Base-by-base conservation (phyloP, 92 coral and sea anemone species). In the Desmophyllum pertusum region DNA sequence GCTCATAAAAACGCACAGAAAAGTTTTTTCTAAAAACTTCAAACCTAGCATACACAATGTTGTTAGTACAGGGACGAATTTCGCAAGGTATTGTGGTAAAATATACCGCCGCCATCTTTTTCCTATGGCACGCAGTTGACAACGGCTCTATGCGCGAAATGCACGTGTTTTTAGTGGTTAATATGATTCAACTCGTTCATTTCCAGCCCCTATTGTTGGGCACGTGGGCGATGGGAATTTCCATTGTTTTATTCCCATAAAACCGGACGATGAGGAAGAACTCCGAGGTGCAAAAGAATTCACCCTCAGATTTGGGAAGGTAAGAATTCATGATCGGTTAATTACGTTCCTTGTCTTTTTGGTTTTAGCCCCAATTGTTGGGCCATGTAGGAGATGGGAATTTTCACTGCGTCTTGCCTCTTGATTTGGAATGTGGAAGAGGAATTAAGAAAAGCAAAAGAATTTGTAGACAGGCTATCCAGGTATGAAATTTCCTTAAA, bases 171-270 rank as follows among this genome's bases (percentile, higher is more conserved):
- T n/a, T n/a, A 64, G 27, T 35, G 38, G 72, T 18, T 18, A 81
- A 73, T 48, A 68, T 36, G n/a, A n/a, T n/a, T 55, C 21, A 25
- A 68, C 84, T 67, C 67, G 51, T 69, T 80, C 42, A 46, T 80
- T 89, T 67, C 55, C 75, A 94, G 98, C 98, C 66, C 94, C 95
- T 64, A 87, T 96, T 73, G 94, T 94, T 14, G 98, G 98, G 48
- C 98, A 96, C 80, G 98, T 94, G n/a, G 98, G 98, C 38, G 98
- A 96, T 73, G 98, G 98, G 31, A 96, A 96, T 75, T 96, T 96
- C 84, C 98, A 96, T 74, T 85, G 93, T 83, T 85, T 96, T 75
- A 71, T 96, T 69, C 85, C 88, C n/a, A 79, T 96, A 76, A 95
- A 96, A 64, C 81, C 90, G 46, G 74, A 88, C 11, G 90, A 88